phyloP scores from a whole-genome alignment of 2,888 invertebrate species.

The Polylopha cassiicola region DNA sequence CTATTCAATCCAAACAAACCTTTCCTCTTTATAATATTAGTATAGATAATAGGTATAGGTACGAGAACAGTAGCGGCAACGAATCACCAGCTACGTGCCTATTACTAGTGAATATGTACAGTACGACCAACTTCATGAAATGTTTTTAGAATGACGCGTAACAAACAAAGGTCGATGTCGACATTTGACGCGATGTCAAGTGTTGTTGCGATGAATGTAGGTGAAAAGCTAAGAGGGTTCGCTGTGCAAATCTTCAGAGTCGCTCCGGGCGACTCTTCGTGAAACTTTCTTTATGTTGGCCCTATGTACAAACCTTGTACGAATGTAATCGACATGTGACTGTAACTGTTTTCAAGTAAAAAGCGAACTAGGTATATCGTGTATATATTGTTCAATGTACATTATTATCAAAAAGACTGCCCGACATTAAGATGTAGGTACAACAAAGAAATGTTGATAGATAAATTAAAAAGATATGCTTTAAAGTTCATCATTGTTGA shows the following conservation, averaged over 20 bases:
- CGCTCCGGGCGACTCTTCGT: conserved; percentile 42
- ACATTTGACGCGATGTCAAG: conserved; percentile 49
- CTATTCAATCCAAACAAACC: no score
- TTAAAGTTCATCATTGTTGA: no score
- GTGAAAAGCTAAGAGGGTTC: conserved; percentile 46
- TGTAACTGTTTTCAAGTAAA: background rate
- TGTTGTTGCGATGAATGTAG: conserved; percentile 43
- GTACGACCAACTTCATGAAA: no score
- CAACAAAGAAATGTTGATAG: no score
- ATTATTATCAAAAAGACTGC: background rate
- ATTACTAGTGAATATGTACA: no score
- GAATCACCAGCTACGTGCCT: no score
- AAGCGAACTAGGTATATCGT: background rate
- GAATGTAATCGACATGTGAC: conserved; percentile 15
- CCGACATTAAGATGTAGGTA: no score
- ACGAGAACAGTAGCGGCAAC: no score
- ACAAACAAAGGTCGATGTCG: conserved; percentile 37
- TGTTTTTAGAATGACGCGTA: conserved; percentile 12
- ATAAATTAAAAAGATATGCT: no score
- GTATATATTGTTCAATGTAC: background rate
- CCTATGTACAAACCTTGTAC: conserved; percentile 12
- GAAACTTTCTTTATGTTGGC: conserved; percentile 36
- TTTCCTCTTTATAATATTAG: no score
- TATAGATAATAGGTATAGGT: no score
- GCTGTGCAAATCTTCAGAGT: conserved; percentile 46